These are phyloP conservation scores for Microctonus brassicae DNA, from an alignment of 2,888 invertebrate species.

Conservation along the genomic window DNA sequence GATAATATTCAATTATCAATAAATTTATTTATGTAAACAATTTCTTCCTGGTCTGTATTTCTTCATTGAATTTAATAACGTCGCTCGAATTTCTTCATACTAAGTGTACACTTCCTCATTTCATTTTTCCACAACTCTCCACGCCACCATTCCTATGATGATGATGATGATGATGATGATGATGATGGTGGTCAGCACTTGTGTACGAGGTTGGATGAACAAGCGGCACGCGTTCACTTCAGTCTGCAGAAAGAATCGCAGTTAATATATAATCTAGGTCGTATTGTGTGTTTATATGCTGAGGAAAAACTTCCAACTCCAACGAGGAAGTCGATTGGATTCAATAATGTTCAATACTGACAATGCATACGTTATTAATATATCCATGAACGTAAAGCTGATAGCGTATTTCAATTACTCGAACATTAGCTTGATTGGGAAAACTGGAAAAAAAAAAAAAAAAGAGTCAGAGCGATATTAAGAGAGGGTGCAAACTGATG, in stretches of 20 bases:
- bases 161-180: constrained; percentile 1
- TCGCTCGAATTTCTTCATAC: too few relatives aligned
- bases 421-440: constrained; percentile 69
- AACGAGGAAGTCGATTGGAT: neutral
- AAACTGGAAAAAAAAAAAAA: neutral
- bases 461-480: too few relatives aligned
- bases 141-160: constrained; percentile 6
- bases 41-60: too few relatives aligned
- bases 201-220: constrained; percentile 4
- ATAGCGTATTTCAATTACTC: constrained; percentile 57
- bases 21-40: too few relatives aligned
- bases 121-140: constrained; percentile 1
- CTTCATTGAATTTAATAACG: too few relatives aligned
- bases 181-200: neutral
- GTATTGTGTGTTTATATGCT: neutral
- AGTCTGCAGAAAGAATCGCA: neutral
- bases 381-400: too few relatives aligned
- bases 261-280: constrained; percentile 15
- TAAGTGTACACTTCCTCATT: neutral
- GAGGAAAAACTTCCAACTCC: neutral
- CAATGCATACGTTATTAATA: neutral
- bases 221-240: neutral
- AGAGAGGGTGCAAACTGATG: constrained; percentile 47
- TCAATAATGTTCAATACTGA: constrained; percentile 8
- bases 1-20: too few relatives aligned